Base-by-base conservation (phyloP, 2,888 invertebrate genomes). In the Aleiodes leptofemur region DNA sequence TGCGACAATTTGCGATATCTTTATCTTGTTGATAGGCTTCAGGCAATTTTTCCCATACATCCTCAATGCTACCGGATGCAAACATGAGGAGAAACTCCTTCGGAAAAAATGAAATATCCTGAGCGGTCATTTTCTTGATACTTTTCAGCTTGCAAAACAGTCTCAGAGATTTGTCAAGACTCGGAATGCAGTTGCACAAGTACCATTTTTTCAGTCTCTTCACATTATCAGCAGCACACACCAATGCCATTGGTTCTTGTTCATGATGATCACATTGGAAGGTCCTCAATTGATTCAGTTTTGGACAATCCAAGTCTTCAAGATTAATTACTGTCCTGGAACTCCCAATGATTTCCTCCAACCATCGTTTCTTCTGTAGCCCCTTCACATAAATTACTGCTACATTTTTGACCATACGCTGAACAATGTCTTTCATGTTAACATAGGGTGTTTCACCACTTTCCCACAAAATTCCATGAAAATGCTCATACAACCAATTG, bases 211-310 rank as follows among this genome's bases (percentile, higher is more conserved):
- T 56, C 11, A 48, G 38, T n/a, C 13, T 9, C 9, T 6, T 38
- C 3, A 70, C 70, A 43, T 70, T 70, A 23, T 51, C 31, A 34
- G n/a, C 8, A 6, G 53, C 53, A 55, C 69, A 53, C 13, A 16
- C 56, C 11, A 13, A 38, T 43, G 9, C 5, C 11, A 7, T 34
- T 70, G 3, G 14, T 56, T 16, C 4, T 16, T 6, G 7, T 9
- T 34, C n/a, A 56, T 70, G 43, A 16, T 43, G 43, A 43, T 38
- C 0, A 5, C 51, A 51, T 23, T 23, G 23, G 23, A 2, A 51
- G 11, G 13, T 14, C 0, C 1, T n/a, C n/a, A 51, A 5, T 51
- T 51, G 13, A n/a, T 5, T 2, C 43, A 56, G 13, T 56, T 14
- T 13, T 2, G 23, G 23, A 23, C 23, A 23, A 23, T 23, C 2